Base-by-base conservation (phyloP, 2,888 invertebrate genomes). In the Cyrtodaria siliqua region DNA sequence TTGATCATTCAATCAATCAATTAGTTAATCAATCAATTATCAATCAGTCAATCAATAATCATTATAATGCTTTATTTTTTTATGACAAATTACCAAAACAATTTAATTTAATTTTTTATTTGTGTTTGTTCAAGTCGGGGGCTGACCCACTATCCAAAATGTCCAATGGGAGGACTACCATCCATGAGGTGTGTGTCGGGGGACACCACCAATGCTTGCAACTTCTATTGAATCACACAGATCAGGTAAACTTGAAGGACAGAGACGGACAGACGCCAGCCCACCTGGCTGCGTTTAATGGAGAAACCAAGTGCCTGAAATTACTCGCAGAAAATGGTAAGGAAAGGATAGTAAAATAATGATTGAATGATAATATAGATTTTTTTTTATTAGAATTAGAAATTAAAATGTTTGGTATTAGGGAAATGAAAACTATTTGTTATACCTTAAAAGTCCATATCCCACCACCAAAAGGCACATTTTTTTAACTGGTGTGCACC, bases 141-240 rank as follows among this genome's bases (percentile, higher is more conserved):
- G 88, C 86, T 9, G 87, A 91, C 70, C 89, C 91, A 2, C 64
- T 81, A 16, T 76, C 84, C 20, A 81, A 70, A 42, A 89, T 85
- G 66, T 85, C 84, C 23, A 84, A 86, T 44, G 91, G 92, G 2
- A 85, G 92, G 52, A 89, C 89, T 4, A 85, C 92, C 3, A 79
- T 92, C 12, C 92, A 92, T 78, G 92, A 92, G 53, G 91, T 91
- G 0, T 91, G 92, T 79, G 86, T 89, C 16, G 90, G 91, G 1
- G 92, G 92, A 1, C 90, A 92, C 74, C 55, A 81, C 9, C 84
- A 88, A 2, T 87, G 89, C 62, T 75, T 92, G 14, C 66, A 72
- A 9, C 60, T 90, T 18, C 79, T 92, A 6, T 67, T 91, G 33
- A 86, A 90, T 27, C 79, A 88, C 70, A 87, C 87, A 55, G 69